Evolutionary conservation across 2,113 vertebrate genomes (phyloP).

Genomic region (Sciurus niger): DNA sequence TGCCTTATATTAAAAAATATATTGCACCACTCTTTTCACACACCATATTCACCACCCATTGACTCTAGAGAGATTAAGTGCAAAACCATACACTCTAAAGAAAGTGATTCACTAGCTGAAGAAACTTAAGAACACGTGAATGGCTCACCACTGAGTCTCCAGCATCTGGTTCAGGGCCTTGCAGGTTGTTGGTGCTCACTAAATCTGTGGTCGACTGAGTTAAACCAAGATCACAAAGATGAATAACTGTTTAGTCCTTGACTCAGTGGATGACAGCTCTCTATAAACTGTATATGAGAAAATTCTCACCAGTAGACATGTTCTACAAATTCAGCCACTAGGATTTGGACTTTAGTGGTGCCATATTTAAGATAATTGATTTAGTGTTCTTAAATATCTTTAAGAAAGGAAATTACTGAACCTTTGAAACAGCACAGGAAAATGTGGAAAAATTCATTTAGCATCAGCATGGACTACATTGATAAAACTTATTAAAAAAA

Average conservation of each 20-base stretch:
- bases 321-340: neutral
- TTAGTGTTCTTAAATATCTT: constrained; percentile 41
- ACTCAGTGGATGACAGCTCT: neutral
- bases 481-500: constrained; percentile 38
- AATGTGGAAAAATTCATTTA: constrained; percentile 19
- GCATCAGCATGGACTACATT: neutral
- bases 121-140: neutral
- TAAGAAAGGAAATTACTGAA: constrained; percentile 41
- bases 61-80: neutral
- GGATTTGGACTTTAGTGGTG: neutral
- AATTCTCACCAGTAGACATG: neutral
- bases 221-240: neutral
- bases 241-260: neutral
- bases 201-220: neutral
- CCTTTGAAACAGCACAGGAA: constrained; percentile 9
- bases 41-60: neutral
- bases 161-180: neutral
- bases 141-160: neutral
- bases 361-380: constrained; percentile 12
- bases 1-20: neutral
- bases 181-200: neutral
- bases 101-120: neutral
- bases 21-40: neutral
- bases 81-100: neutral
- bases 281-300: neutral